A percentile compares a stretch with the other conserved stretches of the same genome.
Conservation (phyloP, 2,888 invertebrate genomes). For the Oxytorus armatus region DNA sequence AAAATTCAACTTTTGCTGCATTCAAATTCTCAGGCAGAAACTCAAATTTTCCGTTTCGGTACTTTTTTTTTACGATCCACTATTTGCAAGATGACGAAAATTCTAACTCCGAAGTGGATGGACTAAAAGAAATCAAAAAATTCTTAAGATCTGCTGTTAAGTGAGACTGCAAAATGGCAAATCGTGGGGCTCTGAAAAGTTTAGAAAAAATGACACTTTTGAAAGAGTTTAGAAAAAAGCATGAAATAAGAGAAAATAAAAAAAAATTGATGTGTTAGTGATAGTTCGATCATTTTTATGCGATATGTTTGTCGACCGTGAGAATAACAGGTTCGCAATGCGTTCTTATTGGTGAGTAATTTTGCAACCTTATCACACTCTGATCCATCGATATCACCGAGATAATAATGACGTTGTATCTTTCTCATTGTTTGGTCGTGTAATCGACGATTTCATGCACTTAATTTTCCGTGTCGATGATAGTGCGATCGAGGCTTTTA, state of each 20-base stretch:
- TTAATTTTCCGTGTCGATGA: slow-evolving; percentile 8
- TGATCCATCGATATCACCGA: slow-evolving; percentile 44
- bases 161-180: too few species aligned
- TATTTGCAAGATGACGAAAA: too few species aligned
- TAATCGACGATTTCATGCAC: slow-evolving; percentile 24
- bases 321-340: slow-evolving; percentile 20
- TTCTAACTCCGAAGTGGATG: too few species aligned
- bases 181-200: too few species aligned
- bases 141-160: too few species aligned
- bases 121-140: too few species aligned
- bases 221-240: neutral
- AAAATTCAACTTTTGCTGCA: too few species aligned
- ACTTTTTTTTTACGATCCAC: too few species aligned
- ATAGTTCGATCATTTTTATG: slow-evolving; percentile 1
- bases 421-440: slow-evolving; percentile 22
- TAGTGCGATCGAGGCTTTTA: slow-evolving; percentile 12
- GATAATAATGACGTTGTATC: slow-evolving; percentile 15
- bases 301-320: slow-evolving; percentile 37
- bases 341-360: slow-evolving; percentile 23
- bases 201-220: too few species aligned
- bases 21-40: too few species aligned
- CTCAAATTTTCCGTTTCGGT: too few species aligned
- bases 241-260: too few species aligned
- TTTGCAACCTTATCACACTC: slow-evolving; percentile 30
- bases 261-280: neutral